phyloP scores from a whole-genome alignment of 2,113 vertebrate species.

The Anhinga anhinga region DNA sequence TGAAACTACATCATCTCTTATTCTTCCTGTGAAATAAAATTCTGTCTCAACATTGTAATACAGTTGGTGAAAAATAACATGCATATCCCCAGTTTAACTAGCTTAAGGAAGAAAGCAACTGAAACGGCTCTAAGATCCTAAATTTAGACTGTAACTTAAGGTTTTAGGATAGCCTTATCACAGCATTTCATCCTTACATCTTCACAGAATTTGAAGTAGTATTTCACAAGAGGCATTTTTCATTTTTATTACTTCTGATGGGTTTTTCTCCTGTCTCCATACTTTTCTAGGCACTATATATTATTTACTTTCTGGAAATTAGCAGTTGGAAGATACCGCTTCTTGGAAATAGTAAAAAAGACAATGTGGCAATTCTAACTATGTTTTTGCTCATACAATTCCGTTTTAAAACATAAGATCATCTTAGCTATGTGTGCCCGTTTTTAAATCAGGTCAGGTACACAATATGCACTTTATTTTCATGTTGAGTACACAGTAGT shows the following conservation, averaged over 20 bases:
- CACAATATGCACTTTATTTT: conserved; percentile 28
- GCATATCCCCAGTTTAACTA: neutral
- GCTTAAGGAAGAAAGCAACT: neutral
- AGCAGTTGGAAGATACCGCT: neutral
- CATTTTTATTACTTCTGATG: neutral
- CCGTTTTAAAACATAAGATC: neutral
- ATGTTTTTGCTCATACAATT: neutral
- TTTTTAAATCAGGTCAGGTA: conserved; percentile 8
- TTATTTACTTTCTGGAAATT: neutral
- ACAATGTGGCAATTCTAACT: neutral
- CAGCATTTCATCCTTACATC: neutral
- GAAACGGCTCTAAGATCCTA: neutral
- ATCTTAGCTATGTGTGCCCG: neutral
- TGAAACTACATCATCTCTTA: neutral
- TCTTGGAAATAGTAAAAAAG: conserved; percentile 23
- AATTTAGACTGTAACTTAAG: neutral
- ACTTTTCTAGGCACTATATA: neutral
- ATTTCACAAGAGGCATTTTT: neutral
- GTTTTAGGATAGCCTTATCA: neutral
- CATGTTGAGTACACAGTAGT: neutral
- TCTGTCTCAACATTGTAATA: neutral
- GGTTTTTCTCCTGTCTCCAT: neutral
- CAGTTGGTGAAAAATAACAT: neutral
- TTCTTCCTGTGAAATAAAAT: neutral
- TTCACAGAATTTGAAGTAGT: neutral